Percentiles rank a stretch among this genome's conserved stretches.
phyloP scores from a whole-genome alignment of 2,888 invertebrate species.

The Macrosoma leucophasiata region DNA sequence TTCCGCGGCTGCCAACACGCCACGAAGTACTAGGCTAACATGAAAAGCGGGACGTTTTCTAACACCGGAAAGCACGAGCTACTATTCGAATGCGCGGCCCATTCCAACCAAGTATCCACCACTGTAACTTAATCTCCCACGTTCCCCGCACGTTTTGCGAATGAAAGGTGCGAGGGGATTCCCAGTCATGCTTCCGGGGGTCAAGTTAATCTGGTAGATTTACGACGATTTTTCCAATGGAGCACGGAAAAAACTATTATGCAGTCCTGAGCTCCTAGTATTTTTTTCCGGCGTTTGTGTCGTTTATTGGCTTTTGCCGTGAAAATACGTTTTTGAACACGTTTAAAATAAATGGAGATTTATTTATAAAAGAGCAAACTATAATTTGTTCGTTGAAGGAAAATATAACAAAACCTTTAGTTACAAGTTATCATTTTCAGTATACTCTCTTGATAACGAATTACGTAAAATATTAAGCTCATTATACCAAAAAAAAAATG shows the following conservation, averaged over 20 bases:
- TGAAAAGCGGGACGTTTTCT: constrained; percentile 38
- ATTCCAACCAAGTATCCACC: constrained; percentile 30
- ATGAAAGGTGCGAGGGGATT: constrained; percentile 1
- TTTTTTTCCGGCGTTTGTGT: constrained; percentile 26
- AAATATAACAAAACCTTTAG: too few species aligned
- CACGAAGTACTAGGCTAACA: constrained; percentile 35
- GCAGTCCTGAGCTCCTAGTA: constrained; percentile 31
- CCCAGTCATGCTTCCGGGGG: constrained; percentile 11
- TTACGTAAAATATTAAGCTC: too few species aligned
- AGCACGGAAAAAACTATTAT: constrained; percentile 31
- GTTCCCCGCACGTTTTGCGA: constrained; percentile 4
- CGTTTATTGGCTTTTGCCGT: constrained; percentile 24
- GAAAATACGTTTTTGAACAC: constrained; percentile 12
- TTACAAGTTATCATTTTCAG: too few species aligned
- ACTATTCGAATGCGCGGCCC: constrained; percentile 36
- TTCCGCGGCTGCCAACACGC: constrained; percentile 27
- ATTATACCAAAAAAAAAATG: too few species aligned
- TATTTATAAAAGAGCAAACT: too few species aligned
- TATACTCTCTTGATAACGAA: too few species aligned
- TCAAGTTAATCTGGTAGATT: constrained; percentile 24
- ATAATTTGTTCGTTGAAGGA: too few species aligned
- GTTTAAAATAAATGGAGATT: too few species aligned
- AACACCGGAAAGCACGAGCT: constrained; percentile 37
- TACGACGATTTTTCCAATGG: constrained; percentile 30
- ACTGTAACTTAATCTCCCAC: constrained; percentile 25